Evolutionary conservation across 2,888 invertebrate species (phyloP).

Genomic region (Vandiemenella viatica): DNA sequence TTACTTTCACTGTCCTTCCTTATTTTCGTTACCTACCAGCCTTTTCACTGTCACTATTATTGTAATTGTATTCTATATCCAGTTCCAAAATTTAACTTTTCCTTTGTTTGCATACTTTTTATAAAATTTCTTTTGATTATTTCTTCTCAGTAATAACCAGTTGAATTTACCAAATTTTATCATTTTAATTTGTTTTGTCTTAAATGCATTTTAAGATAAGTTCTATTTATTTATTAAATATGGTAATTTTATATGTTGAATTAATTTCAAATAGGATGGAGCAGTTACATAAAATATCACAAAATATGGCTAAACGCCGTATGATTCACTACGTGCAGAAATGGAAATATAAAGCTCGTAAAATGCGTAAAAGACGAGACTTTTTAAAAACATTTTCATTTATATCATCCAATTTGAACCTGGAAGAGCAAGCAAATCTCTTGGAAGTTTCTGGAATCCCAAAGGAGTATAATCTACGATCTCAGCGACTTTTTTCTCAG

Average conservation of each 20-base stretch:
- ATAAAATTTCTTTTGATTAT: neutral
- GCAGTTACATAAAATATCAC: neutral
- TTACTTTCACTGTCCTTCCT: too few species aligned
- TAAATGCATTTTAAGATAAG: neutral
- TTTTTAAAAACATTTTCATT: neutral
- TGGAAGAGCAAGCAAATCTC: neutral
- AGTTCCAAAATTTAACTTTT: neutral
- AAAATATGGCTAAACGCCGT: neutral
- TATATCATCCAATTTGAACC: neutral
- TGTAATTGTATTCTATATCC: neutral
- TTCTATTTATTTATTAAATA: neutral
- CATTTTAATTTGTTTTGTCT: neutral
- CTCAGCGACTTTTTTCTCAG: neutral
- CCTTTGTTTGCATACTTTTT: neutral
- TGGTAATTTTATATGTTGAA: neutral
- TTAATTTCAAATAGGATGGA: neutral
- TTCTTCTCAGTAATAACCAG: neutral
- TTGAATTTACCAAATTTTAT: neutral
- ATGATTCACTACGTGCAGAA: neutral
- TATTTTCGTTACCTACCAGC: too few species aligned
- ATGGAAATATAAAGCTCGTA: neutral
- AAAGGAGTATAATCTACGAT: neutral
- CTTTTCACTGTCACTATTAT: neutral
- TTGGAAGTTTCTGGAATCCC: neutral
- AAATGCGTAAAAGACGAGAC: neutral